A percentile compares a stretch with the other conserved stretches of the same genome.
phyloP scores from a whole-genome alignment of 2,113 vertebrate species.

The Saccopteryx leptura region DNA sequence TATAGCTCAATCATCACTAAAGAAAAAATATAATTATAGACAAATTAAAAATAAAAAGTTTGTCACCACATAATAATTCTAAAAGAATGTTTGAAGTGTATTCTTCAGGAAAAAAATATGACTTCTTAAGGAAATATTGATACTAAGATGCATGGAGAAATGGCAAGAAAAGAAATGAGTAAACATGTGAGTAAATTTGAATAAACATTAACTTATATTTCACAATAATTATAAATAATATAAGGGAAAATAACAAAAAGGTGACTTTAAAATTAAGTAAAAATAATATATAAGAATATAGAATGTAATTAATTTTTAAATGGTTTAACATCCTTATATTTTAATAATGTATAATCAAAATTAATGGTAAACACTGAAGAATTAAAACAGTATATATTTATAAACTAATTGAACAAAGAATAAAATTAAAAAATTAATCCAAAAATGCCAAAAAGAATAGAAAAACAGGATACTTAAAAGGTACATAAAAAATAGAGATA shows the following conservation, averaged over 20 bases:
- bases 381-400: background rate
- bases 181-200: background rate
- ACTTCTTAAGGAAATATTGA: background rate
- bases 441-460: background rate
- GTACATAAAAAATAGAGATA: background rate
- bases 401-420: background rate
- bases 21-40: background rate
- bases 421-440: background rate
- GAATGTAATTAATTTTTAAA: background rate
- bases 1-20: background rate
- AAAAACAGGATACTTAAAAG: background rate
- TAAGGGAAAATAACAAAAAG: background rate
- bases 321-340: background rate
- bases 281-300: background rate
- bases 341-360: conserved; percentile 26
- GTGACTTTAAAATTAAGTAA: background rate
- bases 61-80: background rate
- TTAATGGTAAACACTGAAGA: background rate
- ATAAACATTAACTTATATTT: background rate
- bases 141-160: background rate
- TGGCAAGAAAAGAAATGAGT: background rate
- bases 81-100: background rate
- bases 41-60: conserved; percentile 24
- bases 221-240: background rate
- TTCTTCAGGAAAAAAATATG: conserved; percentile 24